A percentile compares a stretch with the other conserved stretches of the same genome.
These are phyloP conservation scores for Oreochromis grahami DNA, from an alignment of 2,797 vertebrate genomes.

Conservation along the genomic window DNA sequence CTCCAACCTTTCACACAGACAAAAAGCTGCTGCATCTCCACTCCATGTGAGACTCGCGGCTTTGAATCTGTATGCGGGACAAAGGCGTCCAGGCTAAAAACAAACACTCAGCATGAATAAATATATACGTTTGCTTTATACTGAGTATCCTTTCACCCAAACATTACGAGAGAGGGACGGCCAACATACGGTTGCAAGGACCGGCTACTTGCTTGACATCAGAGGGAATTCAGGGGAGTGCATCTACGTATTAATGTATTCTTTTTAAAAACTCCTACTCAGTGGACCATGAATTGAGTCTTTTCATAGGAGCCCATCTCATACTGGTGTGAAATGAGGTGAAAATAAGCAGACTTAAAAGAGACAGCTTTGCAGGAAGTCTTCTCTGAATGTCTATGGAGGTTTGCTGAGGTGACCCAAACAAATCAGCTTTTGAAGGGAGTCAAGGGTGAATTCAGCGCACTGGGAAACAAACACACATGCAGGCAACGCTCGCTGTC, in stretches of 20 bases:
- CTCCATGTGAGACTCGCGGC: slow-evolving; percentile 33
- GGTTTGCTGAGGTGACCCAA: slow-evolving; percentile 70
- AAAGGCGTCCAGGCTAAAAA: slow-evolving; percentile 45
- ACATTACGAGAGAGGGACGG: slow-evolving; percentile 28
- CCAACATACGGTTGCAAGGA: slow-evolving; percentile 28
- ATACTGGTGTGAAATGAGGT: slow-evolving; percentile 75
- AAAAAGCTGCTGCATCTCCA: slow-evolving; percentile 60
- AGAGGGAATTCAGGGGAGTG: slow-evolving; percentile 44
- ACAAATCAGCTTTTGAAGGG: slow-evolving; percentile 72
- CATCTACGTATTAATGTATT: slow-evolving; percentile 68
- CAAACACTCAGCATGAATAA: slow-evolving; percentile 63
- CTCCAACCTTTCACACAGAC: slow-evolving; percentile 56
- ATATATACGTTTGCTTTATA: slow-evolving; percentile 52
- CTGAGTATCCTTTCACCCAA: slow-evolving; percentile 24
- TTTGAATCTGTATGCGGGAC: slow-evolving; percentile 54
- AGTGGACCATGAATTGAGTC: slow-evolving; percentile 64
- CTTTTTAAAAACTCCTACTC: slow-evolving; percentile 63
- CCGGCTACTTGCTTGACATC: slow-evolving; percentile 27
- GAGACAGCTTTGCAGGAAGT: slow-evolving; percentile 62
- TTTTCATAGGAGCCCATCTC: slow-evolving; percentile 66
- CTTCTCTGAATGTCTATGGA: slow-evolving; percentile 45
- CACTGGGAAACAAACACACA: slow-evolving; percentile 50
- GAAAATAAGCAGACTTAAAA: slow-evolving; percentile 71
- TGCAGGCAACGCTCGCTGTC: slow-evolving; percentile 33
- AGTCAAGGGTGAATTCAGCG: slow-evolving; percentile 62